Conservation (phyloP, 2,888 invertebrate species). For the Caenorhabditis zanzibari region DNA sequence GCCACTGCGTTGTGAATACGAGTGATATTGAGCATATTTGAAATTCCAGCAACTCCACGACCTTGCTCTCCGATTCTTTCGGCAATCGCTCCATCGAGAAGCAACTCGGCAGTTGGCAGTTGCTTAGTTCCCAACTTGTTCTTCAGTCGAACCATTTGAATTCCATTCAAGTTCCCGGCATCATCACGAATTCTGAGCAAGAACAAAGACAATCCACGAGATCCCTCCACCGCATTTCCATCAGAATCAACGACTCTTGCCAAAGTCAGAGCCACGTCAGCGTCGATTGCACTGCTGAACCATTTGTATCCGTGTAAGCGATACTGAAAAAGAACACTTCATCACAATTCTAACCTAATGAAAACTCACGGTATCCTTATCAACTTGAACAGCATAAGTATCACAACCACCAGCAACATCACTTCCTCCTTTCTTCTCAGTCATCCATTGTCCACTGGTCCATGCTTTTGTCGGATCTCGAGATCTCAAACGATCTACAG, state of each 20-base stretch:
- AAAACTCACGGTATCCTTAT: conserved; percentile 69
- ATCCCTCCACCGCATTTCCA: conserved; percentile 84
- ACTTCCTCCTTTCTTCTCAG: conserved; percentile 86
- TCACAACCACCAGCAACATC: conserved; percentile 85
- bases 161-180: conserved; percentile 85
- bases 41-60: conserved; percentile 85
- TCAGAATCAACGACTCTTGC: conserved; percentile 85
- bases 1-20: conserved; percentile 86
- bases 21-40: conserved; percentile 86
- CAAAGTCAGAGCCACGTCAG: conserved; percentile 86
- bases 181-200: conserved; percentile 84
- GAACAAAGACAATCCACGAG: conserved; percentile 85
- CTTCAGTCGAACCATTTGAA: conserved; percentile 86
- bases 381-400: conserved; percentile 75
- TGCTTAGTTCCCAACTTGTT: conserved; percentile 86
- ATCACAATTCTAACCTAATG: not conserved
- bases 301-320: conserved; percentile 86
- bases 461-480: conserved; percentile 84
- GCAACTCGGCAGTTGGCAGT: conserved; percentile 86
- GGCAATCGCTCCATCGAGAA: conserved; percentile 85
- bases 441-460: conserved; percentile 87
- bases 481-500: conserved; percentile 63
- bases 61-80: conserved; percentile 68
- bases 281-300: conserved; percentile 87
- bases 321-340: conserved; percentile 75